Evolutionary conservation across 2,888 invertebrate species (phyloP).

Genomic region (Nomada lathburiana): DNA sequence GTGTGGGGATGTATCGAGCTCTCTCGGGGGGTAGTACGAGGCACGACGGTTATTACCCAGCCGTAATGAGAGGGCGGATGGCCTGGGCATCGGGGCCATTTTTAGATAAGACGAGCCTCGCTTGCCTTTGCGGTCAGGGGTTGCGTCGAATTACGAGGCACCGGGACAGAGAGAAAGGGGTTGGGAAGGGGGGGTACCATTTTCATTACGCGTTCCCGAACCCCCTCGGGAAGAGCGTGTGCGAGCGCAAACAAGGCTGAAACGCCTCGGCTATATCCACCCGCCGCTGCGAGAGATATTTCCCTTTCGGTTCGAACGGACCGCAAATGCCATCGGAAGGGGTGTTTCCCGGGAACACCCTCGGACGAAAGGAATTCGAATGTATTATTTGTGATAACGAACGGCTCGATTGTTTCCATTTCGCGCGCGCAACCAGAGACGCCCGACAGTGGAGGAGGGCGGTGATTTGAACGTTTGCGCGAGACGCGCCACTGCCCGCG

Average conservation of each 20-base stretch:
- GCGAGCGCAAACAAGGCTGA: slow-evolving; percentile 35
- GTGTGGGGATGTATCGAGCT: slow-evolving; percentile 27
- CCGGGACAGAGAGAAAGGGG: slow-evolving; percentile 33
- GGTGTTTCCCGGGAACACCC: no score
- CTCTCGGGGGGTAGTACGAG: slow-evolving; percentile 43
- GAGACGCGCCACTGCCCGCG: no score
- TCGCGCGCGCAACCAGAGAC: no score
- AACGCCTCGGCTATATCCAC: slow-evolving; percentile 14
- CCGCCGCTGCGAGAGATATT: slow-evolving; percentile 53
- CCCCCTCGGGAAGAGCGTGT: slow-evolving; percentile 40
- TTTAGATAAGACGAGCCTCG: slow-evolving; percentile 74
- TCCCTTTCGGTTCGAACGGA: slow-evolving; percentile 13
- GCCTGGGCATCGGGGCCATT: slow-evolving; percentile 67
- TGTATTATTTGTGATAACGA: not conserved
- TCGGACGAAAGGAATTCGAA: no score
- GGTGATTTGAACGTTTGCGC: no score
- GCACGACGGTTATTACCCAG: slow-evolving; percentile 76
- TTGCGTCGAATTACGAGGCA: slow-evolving; percentile 77
- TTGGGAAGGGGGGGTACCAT: slow-evolving; percentile 73
- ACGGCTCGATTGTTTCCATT: no score
- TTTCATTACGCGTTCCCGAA: slow-evolving; percentile 77
- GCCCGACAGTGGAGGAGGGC: no score
- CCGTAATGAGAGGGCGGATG: slow-evolving; percentile 75
- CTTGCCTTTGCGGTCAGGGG: slow-evolving; percentile 76
- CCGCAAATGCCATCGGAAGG: not conserved